Evolutionary conservation across 2,797 vertebrate species (phyloP).

Genomic region (Margarornis squamiger): DNA sequence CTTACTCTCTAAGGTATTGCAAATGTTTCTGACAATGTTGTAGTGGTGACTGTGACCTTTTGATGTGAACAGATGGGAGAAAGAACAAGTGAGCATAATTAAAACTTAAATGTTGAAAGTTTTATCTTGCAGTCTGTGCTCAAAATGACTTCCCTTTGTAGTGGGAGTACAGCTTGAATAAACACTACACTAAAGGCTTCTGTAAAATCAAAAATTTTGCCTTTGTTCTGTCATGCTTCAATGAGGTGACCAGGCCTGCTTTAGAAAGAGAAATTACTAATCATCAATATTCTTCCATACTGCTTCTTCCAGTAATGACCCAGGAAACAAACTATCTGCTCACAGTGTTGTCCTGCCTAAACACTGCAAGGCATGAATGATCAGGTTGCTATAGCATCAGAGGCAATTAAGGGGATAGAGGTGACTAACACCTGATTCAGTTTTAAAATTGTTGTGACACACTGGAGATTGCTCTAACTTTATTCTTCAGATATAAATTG

Average conservation of each 20-base stretch:
- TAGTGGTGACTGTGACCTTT: background rate
- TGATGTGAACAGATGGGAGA: background rate
- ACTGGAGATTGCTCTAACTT: background rate
- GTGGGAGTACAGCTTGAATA: slow-evolving; percentile 34
- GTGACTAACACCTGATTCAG: background rate
- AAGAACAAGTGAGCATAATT: slow-evolving; percentile 21
- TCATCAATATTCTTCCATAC: background rate
- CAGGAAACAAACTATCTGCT: background rate
- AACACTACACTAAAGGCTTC: background rate
- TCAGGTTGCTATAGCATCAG: background rate
- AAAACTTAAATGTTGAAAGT: slow-evolving; percentile 23
- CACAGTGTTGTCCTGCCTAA: background rate
- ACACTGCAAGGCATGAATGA: background rate
- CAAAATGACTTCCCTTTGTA: background rate
- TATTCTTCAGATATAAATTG: background rate
- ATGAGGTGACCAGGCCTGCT: background rate
- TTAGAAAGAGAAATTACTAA: background rate
- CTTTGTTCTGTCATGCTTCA: slow-evolving; percentile 12
- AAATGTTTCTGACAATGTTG: slow-evolving; percentile 17
- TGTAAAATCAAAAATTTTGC: background rate
- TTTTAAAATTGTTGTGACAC: background rate
- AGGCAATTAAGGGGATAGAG: background rate
- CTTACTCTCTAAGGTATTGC: background rate
- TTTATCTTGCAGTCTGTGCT: background rate
- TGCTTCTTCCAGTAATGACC: background rate